These are phyloP conservation scores for Drosophila parabipectinata DNA, from an alignment of 1,140 invertebrate genomes.

Conservation along the genomic window DNA sequence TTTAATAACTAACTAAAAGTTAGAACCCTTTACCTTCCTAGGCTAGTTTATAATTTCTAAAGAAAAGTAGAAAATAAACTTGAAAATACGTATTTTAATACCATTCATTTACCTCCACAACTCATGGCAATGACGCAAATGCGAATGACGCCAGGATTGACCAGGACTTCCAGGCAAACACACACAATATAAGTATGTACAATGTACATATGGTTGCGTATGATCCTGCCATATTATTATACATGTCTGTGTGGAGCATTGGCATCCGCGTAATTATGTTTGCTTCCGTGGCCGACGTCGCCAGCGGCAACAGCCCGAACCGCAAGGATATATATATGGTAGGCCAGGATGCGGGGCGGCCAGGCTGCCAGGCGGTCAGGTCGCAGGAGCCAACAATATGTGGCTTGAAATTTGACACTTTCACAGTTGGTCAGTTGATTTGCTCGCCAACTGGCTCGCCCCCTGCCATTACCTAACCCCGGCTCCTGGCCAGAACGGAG, in stretches of 20 bases:
- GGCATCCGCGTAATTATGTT: slow-evolving; percentile 78
- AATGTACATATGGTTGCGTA: slow-evolving; percentile 14
- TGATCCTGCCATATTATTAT: slow-evolving; percentile 37
- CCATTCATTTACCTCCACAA: slow-evolving; percentile 28
- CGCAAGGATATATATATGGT: slow-evolving; percentile 53
- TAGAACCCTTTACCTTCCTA: too few relatives aligned
- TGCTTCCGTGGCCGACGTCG: slow-evolving; percentile 73
- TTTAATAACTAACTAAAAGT: too few relatives aligned
- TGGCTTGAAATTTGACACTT: slow-evolving; percentile 81
- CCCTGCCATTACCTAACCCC: slow-evolving; percentile 31
- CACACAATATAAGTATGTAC: slow-evolving; percentile 6
- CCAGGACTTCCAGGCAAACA: slow-evolving; percentile 13
- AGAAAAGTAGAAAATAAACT: slow-evolving; percentile 33
- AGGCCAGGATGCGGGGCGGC: slow-evolving; percentile 15
- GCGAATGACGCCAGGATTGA: slow-evolving; percentile 10
- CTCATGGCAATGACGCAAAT: slow-evolving; percentile 49
- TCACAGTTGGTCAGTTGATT: slow-evolving; percentile 81
- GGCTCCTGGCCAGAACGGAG: background rate
- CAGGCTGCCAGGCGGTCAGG: background rate
- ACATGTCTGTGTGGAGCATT: slow-evolving; percentile 29
- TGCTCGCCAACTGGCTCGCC: slow-evolving; percentile 43
- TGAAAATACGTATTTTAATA: slow-evolving; percentile 10
- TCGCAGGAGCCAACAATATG: slow-evolving; percentile 51
- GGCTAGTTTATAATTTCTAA: background rate
- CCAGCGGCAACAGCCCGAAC: slow-evolving; percentile 36